phyloP scores from a whole-genome alignment of 2,113 vertebrate genomes.

The Junco hyemalis region DNA sequence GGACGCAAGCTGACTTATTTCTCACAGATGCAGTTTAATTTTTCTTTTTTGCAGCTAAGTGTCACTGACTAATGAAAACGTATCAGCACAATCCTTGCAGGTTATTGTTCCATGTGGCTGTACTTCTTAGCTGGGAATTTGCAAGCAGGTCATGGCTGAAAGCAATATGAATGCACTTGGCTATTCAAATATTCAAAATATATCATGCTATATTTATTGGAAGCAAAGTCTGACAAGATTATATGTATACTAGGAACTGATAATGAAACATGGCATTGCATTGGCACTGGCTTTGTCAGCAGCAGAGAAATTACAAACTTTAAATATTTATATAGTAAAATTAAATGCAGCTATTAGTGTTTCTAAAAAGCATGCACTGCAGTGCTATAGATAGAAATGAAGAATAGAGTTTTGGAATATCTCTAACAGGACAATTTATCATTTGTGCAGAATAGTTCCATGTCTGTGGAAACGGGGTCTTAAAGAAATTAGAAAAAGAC shows the following conservation, averaged over 20 bases:
- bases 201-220: conserved; percentile 71
- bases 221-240: conserved; percentile 77
- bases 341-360: conserved; percentile 73
- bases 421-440: conserved; percentile 66
- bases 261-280: conserved; percentile 68
- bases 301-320: conserved; percentile 72
- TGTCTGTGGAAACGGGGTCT: conserved; percentile 22
- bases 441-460: conserved; percentile 64
- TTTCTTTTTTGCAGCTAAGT: conserved; percentile 58
- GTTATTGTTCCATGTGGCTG: conserved; percentile 70
- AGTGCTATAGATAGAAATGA: conserved; percentile 64
- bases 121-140: conserved; percentile 64
- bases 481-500: conserved; percentile 58
- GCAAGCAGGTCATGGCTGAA: conserved; percentile 72
- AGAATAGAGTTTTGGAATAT: conserved; percentile 59
- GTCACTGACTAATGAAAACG: conserved; percentile 75
- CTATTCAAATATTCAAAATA: conserved; percentile 77
- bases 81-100: conserved; percentile 51
- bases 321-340: conserved; percentile 78
- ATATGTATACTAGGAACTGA: conserved; percentile 65
- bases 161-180: conserved; percentile 59
- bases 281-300: conserved; percentile 66
- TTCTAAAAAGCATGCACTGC: conserved; percentile 53
- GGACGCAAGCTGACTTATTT: conserved; percentile 18
- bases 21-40: conserved; percentile 44